Evolutionary conservation across 1,140 invertebrate genomes (phyloP), one percentile per base, ranked within the genome.

Genomic region (Conus betulinus): DNA sequence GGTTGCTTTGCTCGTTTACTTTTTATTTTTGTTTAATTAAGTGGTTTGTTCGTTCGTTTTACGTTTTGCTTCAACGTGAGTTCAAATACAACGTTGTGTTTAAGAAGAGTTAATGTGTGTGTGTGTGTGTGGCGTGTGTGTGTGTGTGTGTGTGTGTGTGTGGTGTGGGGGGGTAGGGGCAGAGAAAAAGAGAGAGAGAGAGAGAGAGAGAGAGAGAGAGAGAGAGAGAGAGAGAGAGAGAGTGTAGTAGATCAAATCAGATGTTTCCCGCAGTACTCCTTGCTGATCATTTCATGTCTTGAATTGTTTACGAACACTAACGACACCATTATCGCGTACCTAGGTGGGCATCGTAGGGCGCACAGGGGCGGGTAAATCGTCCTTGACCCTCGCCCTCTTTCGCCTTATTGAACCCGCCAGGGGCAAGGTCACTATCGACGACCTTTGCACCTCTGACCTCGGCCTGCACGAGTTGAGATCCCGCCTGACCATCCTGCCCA

Each of bases 311-410:
- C 39, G 39, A 39, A 39, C 27, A 10, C 27, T 23, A 39, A 78
- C 74, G n/a, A n/a, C 98, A 3, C 39, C 39, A 39, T 39, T 39
- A 39, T 39, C 39, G 39, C 39, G 39, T 39, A 39, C 39, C 39
- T 39, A 60, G 95, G 84, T 85, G 17, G 84, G 84, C n/a, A 85
- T 85, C 27, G 84, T 85, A 15, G 84, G 84, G 39, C 55, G 96
- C 90, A 97, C 97, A 8, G 98, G 98, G 3, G 98, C 98, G 55
- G 98, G 98, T n/a, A 99, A 99, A 94, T 98, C 98, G 0, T 98
- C 98, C 0, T 95, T 99, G 20, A 96, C 95, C 3, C 87, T 96
- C 17, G 95, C 95, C 25, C 89, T 96, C 39, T 96, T 96, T 91
- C 93, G 96, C 11, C 95, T 96, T 83, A 93, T 96, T 57, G 95